Evolutionary conservation across 2,888 invertebrate species (phyloP), one percentile per base, ranked within the genome.

Genomic region (Luperina testacea): DNA sequence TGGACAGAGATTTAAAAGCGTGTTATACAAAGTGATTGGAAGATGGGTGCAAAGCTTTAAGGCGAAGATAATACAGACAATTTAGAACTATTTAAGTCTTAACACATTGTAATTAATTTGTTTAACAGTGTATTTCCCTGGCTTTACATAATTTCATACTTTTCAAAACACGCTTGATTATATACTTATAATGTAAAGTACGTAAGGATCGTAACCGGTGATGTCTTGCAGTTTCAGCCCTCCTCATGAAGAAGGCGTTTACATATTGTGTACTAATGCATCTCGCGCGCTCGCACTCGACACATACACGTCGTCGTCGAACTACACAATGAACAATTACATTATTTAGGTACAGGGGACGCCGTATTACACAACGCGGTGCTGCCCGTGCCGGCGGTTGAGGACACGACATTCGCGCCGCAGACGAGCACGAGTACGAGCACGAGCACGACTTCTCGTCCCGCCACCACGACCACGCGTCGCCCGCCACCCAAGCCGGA

Each of bases 401-500:
- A 81, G 61, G 84, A 85, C 38, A 79, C 84, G 65, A 74, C 83
- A 1, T 70, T 89, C 5, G 81, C 84, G 20, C 78, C 88, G 17
- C 81, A 83, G 48, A 82, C 90, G 0, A 86, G 5, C 20, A 80
- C 77, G 9, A 72, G 77, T 32, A 61, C 77, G 7, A 72, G 77
- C 32, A 61, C 75, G n/a, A 84, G 77, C 51, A 86, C 84, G 8
- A 78, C 84, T 4, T n/a, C 78, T 11, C 75, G 88, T 8, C 84
- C 90, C 6, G 74, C 87, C 7, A 84, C 90, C 7, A 88, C 93
- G 20, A 90, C 92, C 59, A 93, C 93, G 13, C 90, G 89, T 6
- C 92, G 94, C 1, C 94, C 95, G 0, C 94, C 95, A 38, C 95
- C 96, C 24, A 91, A 90, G 20, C 95, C 96, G 4, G 93, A 97